phyloP scores from a whole-genome alignment of 2,113 vertebrate genomes.

The Myxocyprinus asiaticus region DNA sequence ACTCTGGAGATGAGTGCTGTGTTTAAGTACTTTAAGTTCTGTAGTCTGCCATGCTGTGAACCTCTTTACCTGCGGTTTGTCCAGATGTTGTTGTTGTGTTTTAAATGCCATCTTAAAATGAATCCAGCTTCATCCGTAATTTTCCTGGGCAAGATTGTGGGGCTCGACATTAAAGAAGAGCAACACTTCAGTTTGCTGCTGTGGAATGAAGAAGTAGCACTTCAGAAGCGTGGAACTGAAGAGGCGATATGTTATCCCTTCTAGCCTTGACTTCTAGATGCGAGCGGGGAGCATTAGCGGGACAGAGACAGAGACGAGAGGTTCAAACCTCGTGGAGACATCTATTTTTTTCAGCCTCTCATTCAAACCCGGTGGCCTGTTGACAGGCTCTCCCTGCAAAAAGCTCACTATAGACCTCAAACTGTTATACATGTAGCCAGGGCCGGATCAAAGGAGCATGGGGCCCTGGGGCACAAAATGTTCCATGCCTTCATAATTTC shows the following conservation, averaged over 20 bases:
- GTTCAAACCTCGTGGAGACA: background rate
- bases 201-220: conserved; percentile 22
- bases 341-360: conserved; percentile 41
- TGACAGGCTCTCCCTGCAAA: background rate
- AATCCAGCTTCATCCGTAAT: conserved; percentile 55
- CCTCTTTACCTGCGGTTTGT: conserved; percentile 60
- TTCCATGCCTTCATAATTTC: too few species aligned
- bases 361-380: conserved; percentile 20
- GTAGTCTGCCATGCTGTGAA: conserved; percentile 68
- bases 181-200: conserved; percentile 16
- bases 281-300: conserved; percentile 25
- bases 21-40: conserved; percentile 68
- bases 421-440: background rate
- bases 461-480: too few species aligned
- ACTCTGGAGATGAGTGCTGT: conserved; percentile 73
- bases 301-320: conserved; percentile 18
- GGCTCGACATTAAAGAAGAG: conserved; percentile 40
- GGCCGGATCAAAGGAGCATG: too few species aligned
- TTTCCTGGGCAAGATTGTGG: conserved; percentile 58
- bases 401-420: background rate
- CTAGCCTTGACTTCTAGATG: conserved; percentile 52
- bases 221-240: conserved; percentile 35
- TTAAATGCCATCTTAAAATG: conserved; percentile 78
- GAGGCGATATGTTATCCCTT: conserved; percentile 66
- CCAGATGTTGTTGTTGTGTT: conserved; percentile 53